A percentile compares a stretch with the other conserved stretches of the same genome.
phyloP scores from a whole-genome alignment of 2,888 invertebrate species.

The Agrilus cyanescens region DNA sequence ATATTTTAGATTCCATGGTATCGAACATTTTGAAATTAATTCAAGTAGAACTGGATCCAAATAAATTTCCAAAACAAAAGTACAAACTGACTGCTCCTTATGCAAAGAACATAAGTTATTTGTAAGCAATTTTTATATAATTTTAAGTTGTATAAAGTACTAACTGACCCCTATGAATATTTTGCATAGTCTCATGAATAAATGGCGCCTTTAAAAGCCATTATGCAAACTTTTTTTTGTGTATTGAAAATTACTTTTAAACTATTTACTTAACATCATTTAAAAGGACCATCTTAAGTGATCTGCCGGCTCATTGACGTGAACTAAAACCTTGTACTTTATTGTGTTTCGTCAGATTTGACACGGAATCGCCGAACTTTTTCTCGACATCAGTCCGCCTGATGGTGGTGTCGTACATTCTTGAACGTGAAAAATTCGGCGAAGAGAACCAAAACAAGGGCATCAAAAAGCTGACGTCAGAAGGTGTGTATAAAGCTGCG shows the following conservation, averaged over 20 bases:
- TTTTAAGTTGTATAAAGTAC: too few relatives aligned
- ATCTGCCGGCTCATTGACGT: too few relatives aligned
- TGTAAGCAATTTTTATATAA: constrained; percentile 10
- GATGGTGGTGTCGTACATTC: constrained; percentile 61
- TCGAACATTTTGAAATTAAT: constrained; percentile 42
- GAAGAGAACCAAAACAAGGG: constrained; percentile 48
- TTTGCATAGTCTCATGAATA: constrained; percentile 1
- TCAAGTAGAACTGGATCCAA: constrained; percentile 41
- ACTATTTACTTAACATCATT: too few relatives aligned
- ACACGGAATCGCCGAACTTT: constrained; percentile 51
- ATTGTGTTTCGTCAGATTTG: constrained; percentile 50
- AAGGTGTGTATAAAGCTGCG: constrained; percentile 55
- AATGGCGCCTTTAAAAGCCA: too few relatives aligned
- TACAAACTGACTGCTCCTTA: constrained; percentile 57
- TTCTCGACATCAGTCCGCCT: constrained; percentile 54
- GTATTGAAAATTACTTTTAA: too few relatives aligned
- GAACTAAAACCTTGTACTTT: too few relatives aligned
- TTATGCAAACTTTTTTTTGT: too few relatives aligned
- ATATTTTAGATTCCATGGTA: constrained; percentile 20
- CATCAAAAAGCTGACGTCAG: constrained; percentile 52
- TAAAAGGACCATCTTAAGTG: too few relatives aligned
- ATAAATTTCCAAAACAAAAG: constrained; percentile 48
- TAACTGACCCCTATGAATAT: too few relatives aligned
- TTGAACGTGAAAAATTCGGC: constrained; percentile 56
- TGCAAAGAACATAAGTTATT: constrained; percentile 47